These are phyloP conservation scores for Ectropis grisescens DNA, from an alignment of 1,140 invertebrate species.

Conservation along the genomic window DNA sequence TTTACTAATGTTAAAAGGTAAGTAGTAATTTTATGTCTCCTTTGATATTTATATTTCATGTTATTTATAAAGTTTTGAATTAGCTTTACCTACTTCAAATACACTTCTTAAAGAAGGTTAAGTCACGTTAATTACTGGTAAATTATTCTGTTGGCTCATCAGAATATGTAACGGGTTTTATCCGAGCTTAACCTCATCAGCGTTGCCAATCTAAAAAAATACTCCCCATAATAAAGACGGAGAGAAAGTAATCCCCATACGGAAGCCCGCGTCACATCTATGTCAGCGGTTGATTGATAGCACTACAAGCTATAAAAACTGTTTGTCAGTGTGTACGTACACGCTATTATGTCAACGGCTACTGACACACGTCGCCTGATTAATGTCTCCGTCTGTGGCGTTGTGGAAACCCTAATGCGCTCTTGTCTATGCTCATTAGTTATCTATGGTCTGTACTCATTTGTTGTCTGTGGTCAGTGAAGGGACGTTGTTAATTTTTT, in stretches of 20 bases:
- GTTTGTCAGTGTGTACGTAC: constrained; percentile 27
- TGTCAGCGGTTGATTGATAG: constrained; percentile 47
- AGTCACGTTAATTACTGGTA: no score
- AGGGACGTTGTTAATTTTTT: not conserved
- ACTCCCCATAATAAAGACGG: no score
- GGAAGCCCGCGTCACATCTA: constrained; percentile 41
- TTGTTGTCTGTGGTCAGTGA: constrained; percentile 11
- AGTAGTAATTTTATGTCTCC: no score
- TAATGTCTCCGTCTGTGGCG: constrained; percentile 35
- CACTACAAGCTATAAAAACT: constrained; percentile 38
- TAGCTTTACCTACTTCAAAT: no score
- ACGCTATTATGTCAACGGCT: constrained; percentile 45
- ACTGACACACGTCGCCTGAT: constrained; percentile 31
- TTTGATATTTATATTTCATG: no score
- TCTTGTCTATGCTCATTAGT: constrained; percentile 21
- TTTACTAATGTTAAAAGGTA: no score
- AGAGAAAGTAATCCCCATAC: constrained; percentile 48
- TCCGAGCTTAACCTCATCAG: no score
- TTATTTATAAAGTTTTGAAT: no score
- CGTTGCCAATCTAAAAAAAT: no score
- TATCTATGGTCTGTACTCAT: constrained; percentile 15
- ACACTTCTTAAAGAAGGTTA: no score
- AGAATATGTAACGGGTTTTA: no score
- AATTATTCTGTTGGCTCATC: no score
- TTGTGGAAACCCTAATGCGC: constrained; percentile 22